These are phyloP conservation scores for Tetrapedia diversipes DNA, from an alignment of 2,888 invertebrate genomes.

Conservation along the genomic window DNA sequence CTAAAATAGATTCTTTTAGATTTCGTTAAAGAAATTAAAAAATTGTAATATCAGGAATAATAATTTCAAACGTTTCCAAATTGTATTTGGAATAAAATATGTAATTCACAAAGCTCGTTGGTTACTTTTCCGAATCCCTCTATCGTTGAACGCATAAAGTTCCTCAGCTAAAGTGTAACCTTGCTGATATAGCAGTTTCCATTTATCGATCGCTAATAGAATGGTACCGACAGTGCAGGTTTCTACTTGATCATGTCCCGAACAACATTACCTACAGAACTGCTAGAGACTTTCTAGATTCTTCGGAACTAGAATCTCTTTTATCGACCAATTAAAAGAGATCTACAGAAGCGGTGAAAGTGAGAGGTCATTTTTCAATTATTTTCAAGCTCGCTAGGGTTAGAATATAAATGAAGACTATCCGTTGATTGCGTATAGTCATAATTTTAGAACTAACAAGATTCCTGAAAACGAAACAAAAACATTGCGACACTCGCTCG, in stretches of 20 bases:
- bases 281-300: not conserved
- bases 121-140: not conserved
- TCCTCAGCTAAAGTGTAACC: not conserved
- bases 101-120: too few species aligned
- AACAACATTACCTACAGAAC: conserved; percentile 27
- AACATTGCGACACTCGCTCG: not conserved
- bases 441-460: not conserved
- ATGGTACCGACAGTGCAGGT: not conserved
- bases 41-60: not conserved
- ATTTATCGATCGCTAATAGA: conserved; percentile 10
- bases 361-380: conserved; percentile 30
- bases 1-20: not conserved
- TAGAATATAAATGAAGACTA: not conserved
- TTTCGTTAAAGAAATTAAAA: too few species aligned
- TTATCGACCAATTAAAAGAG: conserved; percentile 35
- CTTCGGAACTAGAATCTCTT: conserved; percentile 22
- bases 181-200: conserved; percentile 6
- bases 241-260: not conserved
- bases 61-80: too few species aligned
- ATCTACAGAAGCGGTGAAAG: conserved; percentile 46
- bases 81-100: too few species aligned
- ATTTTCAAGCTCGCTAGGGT: not conserved
- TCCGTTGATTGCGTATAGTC: rapidly evolving
- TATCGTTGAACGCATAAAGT: not conserved
- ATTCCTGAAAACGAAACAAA: not conserved